Base-by-base conservation (phyloP, 1,140 invertebrate genomes). In the Oncopeltus fasciatus region DNA sequence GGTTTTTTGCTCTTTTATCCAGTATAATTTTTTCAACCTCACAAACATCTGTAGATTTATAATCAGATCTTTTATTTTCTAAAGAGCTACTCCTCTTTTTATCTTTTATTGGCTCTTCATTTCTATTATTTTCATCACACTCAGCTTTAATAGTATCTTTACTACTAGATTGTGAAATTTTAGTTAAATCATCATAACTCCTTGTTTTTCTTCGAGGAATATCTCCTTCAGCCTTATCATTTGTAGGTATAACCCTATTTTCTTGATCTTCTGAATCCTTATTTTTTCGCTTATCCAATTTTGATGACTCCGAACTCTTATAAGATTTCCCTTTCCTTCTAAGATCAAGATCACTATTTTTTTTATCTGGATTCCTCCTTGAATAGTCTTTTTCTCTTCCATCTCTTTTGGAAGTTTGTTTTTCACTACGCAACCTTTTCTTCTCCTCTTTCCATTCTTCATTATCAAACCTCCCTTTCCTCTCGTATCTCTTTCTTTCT, bases 361-460 rank as follows among this genome's bases (percentile, higher is more conserved):
- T 53, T 27, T 53, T 53, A 53, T 53, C 49, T 24, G 21, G 18
- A 53, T 53, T 49, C 59, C 60, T 59, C 60, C 58, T 59, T 24
- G 47, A 26, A 43, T 59, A 46, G 26, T 64, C 49, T 33, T 29
- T 61, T 27, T 61, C 53, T 47, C 59, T 46, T 58, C 57, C 61
- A 46, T 57, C 43, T 58, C 56, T 62, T 9, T 57, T 57, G 16
- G 53, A 57, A 57, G 18, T 38, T 21, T 4, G 27, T 29, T 28
- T 47, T 9, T 47, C 46, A 44, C 58, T 56, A 24, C 49, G 18
- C 5, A 26, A 44, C 47, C 46, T 33, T 43, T 65, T 62, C 46
- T 56, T 59, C 21, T 46, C 16, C 14, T 57, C 57, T 27, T 59
- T 64, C 57, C 20, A 28, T 12, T 47, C 60, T 49, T 59, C 59